A percentile compares a stretch with the other conserved stretches of the same genome.
phyloP scores from a whole-genome alignment of 2,113 vertebrate genomes.

The Carassius auratus region DNA sequence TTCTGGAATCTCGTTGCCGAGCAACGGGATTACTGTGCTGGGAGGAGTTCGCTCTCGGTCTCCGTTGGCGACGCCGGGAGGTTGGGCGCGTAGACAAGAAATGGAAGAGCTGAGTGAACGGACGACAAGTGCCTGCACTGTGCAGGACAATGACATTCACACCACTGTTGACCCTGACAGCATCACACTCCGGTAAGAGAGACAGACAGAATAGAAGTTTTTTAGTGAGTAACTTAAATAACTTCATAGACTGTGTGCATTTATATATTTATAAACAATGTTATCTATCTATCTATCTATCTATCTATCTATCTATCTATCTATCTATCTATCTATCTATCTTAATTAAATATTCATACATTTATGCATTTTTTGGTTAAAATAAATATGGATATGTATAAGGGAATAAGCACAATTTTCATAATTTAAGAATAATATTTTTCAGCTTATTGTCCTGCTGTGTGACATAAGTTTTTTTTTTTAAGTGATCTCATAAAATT shows the following conservation, averaged over 20 bases:
- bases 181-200: conserved; percentile 66
- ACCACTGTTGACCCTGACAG: conserved; percentile 51
- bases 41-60: conserved; percentile 53
- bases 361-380: too few species aligned
- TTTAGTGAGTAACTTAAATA: background rate
- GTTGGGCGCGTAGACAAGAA: conserved; percentile 57
- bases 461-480: background rate
- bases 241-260: background rate
- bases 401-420: background rate
- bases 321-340: too few species aligned
- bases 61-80: conserved; percentile 58
- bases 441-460: background rate
- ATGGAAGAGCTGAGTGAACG: conserved; percentile 69
- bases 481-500: background rate
- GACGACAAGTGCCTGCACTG: conserved; percentile 63
- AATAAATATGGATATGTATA: background rate
- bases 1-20: conserved; percentile 70
- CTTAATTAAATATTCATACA: too few species aligned
- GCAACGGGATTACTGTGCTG: conserved; percentile 66
- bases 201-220: background rate
- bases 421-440: background rate
- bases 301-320: too few species aligned
- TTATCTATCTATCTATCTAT: background rate
- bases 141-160: conserved; percentile 62
- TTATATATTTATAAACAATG: background rate